phyloP scores from a whole-genome alignment of 1,140 invertebrate genomes.

The Megathymus violae region DNA sequence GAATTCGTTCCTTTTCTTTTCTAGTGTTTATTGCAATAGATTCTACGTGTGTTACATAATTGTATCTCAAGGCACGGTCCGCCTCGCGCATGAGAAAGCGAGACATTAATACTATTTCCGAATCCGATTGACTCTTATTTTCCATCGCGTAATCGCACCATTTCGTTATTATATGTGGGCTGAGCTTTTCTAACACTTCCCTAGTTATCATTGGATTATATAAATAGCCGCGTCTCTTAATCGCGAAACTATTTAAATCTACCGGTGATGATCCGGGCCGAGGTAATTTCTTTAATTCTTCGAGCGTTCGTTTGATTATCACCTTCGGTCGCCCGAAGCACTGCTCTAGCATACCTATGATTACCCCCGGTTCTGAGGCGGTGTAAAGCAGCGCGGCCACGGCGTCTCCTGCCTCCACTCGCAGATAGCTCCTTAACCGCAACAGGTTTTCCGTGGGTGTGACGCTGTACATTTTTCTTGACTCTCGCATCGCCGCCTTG shows the following conservation, averaged over 20 bases:
- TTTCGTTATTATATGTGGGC: neutral
- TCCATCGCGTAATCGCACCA: slow-evolving; percentile 12
- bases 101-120: neutral
- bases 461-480: slow-evolving; percentile 12
- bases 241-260: slow-evolving; percentile 8
- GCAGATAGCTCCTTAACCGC: slow-evolving; percentile 14
- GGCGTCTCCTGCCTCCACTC: slow-evolving; percentile 6
- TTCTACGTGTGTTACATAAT: too few relatives aligned
- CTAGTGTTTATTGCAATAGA: neutral
- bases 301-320: slow-evolving; percentile 2
- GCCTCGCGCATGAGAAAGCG: slow-evolving; percentile 11
- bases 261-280: neutral
- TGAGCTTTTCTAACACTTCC: slow-evolving; percentile 1
- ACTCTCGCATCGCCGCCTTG: slow-evolving; percentile 26
- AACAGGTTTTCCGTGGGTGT: slow-evolving; percentile 14
- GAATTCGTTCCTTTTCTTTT: too few relatives aligned
- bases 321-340: slow-evolving; percentile 15
- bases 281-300: slow-evolving; percentile 13
- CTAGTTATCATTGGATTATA: neutral
- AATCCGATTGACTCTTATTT: neutral
- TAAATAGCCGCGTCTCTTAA: slow-evolving; percentile 10
- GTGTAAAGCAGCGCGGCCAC: neutral
- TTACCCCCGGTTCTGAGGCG: neutral
- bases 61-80: neutral
- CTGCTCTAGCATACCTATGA: neutral